These are phyloP conservation scores for Paguma larvata DNA, from an alignment of 2,797 vertebrate species.

Conservation along the genomic window DNA sequence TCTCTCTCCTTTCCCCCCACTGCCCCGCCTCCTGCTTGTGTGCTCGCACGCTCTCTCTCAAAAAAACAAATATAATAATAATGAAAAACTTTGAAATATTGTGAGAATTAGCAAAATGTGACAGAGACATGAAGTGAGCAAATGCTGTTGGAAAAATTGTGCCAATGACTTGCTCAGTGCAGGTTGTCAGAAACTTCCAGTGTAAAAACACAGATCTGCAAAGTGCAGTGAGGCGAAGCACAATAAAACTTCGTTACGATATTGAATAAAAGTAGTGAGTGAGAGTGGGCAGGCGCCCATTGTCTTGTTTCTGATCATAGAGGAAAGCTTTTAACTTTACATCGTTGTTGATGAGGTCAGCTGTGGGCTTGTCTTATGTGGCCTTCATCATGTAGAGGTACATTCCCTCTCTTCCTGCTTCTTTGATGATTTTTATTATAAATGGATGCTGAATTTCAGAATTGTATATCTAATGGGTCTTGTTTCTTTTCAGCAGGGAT, in stretches of 20 bases:
- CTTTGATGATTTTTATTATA: background rate
- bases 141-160: background rate
- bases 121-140: background rate
- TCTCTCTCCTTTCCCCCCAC: too few relatives aligned
- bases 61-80: background rate
- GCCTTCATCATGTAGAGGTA: background rate
- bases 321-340: background rate
- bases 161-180: background rate
- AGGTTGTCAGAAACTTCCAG: background rate
- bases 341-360: background rate
- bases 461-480: conserved; percentile 44
- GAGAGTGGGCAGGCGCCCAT: too few relatives aligned
- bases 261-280: background rate
- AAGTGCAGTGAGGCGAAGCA: background rate
- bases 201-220: background rate
- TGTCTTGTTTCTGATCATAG: background rate
- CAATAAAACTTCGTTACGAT: background rate
- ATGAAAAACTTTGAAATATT: background rate
- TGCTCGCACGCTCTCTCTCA: too few relatives aligned
- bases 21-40: too few relatives aligned
- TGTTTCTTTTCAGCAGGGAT: conserved; percentile 88
- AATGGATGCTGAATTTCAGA: conserved; percentile 4
- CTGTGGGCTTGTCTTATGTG: background rate
- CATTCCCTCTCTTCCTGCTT: background rate
- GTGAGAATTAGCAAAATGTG: background rate